Percentiles rank a stretch among this genome's conserved stretches.
phyloP scores from a whole-genome alignment of 2,113 vertebrate species.

The Ginglymostoma cirratum region DNA sequence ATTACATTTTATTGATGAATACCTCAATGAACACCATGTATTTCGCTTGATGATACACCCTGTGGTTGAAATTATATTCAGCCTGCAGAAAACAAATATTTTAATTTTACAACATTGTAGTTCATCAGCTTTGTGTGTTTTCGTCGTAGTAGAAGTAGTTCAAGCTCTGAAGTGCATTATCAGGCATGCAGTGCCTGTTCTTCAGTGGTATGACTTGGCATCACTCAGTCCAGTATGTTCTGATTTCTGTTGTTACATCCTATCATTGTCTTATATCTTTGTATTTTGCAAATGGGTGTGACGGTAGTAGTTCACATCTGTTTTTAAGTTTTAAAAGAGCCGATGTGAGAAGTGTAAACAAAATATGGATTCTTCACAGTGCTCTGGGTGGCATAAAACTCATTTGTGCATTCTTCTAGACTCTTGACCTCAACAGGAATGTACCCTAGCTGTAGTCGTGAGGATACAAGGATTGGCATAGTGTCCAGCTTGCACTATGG shows the following conservation, averaged over 20 bases:
- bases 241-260: background rate
- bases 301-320: background rate
- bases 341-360: background rate
- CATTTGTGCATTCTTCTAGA: background rate
- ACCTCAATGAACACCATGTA: background rate
- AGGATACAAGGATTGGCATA: background rate
- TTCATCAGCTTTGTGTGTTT: background rate
- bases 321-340: background rate
- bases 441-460: background rate
- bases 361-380: background rate
- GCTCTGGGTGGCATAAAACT: background rate
- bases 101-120: background rate
- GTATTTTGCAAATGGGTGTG: background rate
- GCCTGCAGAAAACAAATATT: background rate
- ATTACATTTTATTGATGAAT: background rate
- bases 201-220: background rate
- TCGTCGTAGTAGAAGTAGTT: background rate
- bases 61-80: background rate
- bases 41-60: background rate
- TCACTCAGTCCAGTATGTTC: background rate
- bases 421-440: background rate
- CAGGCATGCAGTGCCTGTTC: background rate
- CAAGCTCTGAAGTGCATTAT: background rate
- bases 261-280: background rate
- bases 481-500: background rate